A percentile compares a stretch with the other conserved stretches of the same genome.
Evolutionary conservation across 2,888 invertebrate species (phyloP).

Genomic region (Dryocosmus kuriphilus): DNA sequence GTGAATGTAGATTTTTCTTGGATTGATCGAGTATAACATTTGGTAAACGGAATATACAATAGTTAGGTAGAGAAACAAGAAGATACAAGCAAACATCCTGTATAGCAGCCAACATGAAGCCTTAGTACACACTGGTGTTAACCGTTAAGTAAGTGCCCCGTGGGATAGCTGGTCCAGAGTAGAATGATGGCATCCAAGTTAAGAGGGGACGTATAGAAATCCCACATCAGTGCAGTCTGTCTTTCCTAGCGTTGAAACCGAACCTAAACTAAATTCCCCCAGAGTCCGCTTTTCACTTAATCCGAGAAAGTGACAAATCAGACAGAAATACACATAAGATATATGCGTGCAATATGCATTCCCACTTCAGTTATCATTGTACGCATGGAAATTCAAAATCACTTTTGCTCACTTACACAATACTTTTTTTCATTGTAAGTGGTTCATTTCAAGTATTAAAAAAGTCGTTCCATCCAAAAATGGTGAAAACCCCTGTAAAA

Average conservation of each 20-base stretch:
- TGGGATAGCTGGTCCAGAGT: slow-evolving; percentile 58
- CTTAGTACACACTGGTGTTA: slow-evolving; percentile 59
- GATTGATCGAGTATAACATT: no score
- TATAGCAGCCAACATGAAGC: slow-evolving; percentile 3
- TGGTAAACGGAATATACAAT: not conserved
- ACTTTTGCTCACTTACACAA: no score
- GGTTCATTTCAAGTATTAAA: no score
- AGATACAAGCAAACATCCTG: slow-evolving; percentile 11
- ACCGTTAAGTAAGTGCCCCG: slow-evolving; percentile 65
- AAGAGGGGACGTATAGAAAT: slow-evolving; percentile 61
- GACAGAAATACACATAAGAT: not conserved
- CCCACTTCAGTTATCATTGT: not conserved
- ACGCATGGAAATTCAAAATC: not conserved
- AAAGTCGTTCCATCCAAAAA: no score
- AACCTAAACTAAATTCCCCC: slow-evolving; percentile 58
- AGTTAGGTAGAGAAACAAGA: not conserved
- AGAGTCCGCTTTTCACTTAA: slow-evolving; percentile 65
- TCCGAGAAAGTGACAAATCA: slow-evolving; percentile 60
- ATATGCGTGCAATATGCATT: not conserved
- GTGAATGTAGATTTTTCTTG: no score
- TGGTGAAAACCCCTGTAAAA: no score
- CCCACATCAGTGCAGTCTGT: slow-evolving; percentile 51
- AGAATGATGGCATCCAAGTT: slow-evolving; percentile 59
- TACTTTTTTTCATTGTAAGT: no score
- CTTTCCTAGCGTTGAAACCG: slow-evolving; percentile 46